Conservation (phyloP, 2,888 invertebrate genomes). For the Habrosyne pyritoides region DNA sequence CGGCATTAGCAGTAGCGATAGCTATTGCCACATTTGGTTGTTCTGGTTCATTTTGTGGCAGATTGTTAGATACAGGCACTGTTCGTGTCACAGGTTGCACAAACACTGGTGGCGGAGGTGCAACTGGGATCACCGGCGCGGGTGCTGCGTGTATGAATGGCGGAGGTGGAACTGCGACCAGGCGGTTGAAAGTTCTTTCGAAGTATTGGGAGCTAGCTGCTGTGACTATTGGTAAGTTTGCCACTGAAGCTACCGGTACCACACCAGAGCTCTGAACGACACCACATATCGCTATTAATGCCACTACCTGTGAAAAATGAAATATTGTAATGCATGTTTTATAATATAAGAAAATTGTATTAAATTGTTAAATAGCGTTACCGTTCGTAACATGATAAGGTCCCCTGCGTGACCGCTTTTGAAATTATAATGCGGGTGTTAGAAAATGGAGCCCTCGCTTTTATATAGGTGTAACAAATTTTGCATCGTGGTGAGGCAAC, state of each 20-base stretch:
- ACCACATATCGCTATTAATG: slow-evolving; percentile 50
- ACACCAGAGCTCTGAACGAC: slow-evolving; percentile 58
- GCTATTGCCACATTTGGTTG: slow-evolving; percentile 73
- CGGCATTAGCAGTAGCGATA: slow-evolving; percentile 72
- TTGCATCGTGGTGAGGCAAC: slow-evolving; percentile 80
- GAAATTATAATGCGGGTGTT: slow-evolving; percentile 74
- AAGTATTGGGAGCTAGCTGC: slow-evolving; percentile 87
- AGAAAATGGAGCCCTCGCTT: slow-evolving; percentile 74
- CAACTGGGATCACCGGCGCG: slow-evolving; percentile 27
- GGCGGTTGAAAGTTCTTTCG: slow-evolving; percentile 85
- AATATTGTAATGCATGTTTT: slow-evolving; percentile 14
- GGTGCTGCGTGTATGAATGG: slow-evolving; percentile 28
- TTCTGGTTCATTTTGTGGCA: slow-evolving; percentile 40
- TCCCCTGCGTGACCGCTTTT: slow-evolving; percentile 60
- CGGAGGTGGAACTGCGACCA: slow-evolving; percentile 57
- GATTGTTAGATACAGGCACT: slow-evolving; percentile 27
- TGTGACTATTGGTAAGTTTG: slow-evolving; percentile 82
- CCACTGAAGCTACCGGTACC: slow-evolving; percentile 40
- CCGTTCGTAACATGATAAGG: slow-evolving; percentile 64
- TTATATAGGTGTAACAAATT: slow-evolving; percentile 83
- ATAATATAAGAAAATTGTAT: slow-evolving; percentile 8
- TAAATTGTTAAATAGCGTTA: slow-evolving; percentile 32
- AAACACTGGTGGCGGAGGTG: slow-evolving; percentile 26
- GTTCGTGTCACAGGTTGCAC: slow-evolving; percentile 15
- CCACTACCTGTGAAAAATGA: slow-evolving; percentile 53